Evolutionary conservation across 2,888 invertebrate species (phyloP).

Genomic region (Eristalis pertinax): DNA sequence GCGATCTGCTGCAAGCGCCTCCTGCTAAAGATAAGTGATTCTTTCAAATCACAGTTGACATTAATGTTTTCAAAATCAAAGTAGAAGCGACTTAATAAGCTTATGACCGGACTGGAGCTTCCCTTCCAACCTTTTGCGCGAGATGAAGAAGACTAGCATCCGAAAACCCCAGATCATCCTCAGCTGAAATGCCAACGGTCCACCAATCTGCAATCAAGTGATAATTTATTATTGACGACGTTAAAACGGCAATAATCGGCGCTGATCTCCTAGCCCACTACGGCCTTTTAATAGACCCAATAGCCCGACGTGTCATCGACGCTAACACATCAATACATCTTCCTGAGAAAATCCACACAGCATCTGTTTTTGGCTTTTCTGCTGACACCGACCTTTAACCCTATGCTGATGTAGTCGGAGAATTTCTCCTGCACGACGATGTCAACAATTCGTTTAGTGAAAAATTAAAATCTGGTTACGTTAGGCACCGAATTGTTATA

Average conservation of each 20-base stretch:
- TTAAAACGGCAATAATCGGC: constrained; percentile 9
- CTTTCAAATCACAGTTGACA: neutral
- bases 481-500: neutral
- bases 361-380: too few relatives aligned
- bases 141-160: too few relatives aligned
- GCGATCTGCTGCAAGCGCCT: too few relatives aligned
- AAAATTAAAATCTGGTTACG: neutral
- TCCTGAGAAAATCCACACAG: too few relatives aligned
- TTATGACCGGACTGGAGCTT: neutral
- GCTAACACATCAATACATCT: neutral
- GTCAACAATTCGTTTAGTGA: neutral
- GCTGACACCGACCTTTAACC: neutral
- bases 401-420: too few relatives aligned
- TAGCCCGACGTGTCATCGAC: neutral
- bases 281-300: neutral
- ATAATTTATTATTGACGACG: constrained; percentile 4
- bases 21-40: too few relatives aligned
- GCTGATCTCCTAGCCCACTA: constrained; percentile 6
- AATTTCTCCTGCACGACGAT: too few relatives aligned
- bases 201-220: neutral
- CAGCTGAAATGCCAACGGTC: too few relatives aligned
- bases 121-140: too few relatives aligned
- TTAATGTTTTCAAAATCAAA: neutral
- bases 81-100: neutral
- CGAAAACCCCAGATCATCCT: too few relatives aligned